These are phyloP conservation scores for Noctilio leporinus DNA, from an alignment of 2,113 vertebrate genomes.

Conservation along the genomic window DNA sequence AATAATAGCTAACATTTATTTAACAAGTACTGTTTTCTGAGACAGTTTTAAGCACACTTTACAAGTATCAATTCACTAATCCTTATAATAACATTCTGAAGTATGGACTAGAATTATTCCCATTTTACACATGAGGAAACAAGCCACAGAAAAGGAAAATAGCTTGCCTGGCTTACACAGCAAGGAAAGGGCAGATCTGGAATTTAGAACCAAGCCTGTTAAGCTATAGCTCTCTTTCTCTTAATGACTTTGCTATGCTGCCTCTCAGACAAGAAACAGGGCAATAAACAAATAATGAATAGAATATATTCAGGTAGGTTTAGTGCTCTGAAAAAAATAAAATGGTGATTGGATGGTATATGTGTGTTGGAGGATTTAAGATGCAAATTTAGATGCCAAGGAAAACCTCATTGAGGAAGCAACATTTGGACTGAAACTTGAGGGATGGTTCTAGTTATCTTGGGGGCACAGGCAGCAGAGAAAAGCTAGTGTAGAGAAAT, in stretches of 20 bases:
- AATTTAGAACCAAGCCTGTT: background rate
- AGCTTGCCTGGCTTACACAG: background rate
- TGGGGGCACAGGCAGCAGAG: background rate
- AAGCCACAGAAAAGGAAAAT: background rate
- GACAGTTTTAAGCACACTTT: conserved; percentile 36
- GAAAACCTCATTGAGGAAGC: background rate
- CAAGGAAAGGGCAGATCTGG: background rate
- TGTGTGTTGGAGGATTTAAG: background rate
- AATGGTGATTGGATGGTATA: background rate
- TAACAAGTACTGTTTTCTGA: conserved; percentile 20
- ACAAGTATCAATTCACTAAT: background rate
- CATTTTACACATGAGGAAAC: background rate
- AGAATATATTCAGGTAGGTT: background rate
- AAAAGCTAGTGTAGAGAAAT: background rate
- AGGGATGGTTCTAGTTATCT: background rate
- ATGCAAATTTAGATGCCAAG: background rate
- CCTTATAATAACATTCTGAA: background rate
- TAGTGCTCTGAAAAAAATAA: background rate
- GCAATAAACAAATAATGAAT: background rate
- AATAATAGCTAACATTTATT: background rate
- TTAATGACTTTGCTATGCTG: background rate
- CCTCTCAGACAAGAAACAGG: background rate
- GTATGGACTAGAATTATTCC: background rate
- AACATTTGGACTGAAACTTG: background rate
- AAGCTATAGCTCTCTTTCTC: background rate